Evolutionary conservation across 1,140 invertebrate genomes (phyloP).

Genomic region (Radopholus similis): DNA sequence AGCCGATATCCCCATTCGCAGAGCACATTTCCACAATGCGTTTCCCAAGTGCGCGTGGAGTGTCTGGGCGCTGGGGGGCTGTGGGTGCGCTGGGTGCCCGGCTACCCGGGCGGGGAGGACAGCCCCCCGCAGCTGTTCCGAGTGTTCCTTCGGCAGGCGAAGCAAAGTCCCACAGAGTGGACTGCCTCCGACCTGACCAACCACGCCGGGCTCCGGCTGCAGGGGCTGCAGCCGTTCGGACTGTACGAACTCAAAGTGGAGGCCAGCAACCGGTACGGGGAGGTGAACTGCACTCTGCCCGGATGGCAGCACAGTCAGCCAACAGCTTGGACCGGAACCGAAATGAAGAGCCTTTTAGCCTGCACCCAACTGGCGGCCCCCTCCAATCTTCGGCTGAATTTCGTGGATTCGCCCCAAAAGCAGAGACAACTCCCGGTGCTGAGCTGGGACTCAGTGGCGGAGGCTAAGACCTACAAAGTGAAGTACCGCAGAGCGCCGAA

Average conservation of each 20-base stretch:
- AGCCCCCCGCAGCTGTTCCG: slow-evolving; percentile 39
- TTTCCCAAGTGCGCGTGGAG: slow-evolving; percentile 14
- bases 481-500: slow-evolving; percentile 12
- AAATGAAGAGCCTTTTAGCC: slow-evolving; percentile 8
- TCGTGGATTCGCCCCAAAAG: neutral
- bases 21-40: slow-evolving; percentile 45
- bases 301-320: slow-evolving; percentile 29
- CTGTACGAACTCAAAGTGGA: slow-evolving; percentile 39
- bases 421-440: slow-evolving; percentile 17
- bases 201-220: slow-evolving; percentile 11
- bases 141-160: slow-evolving; percentile 23
- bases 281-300: slow-evolving; percentile 33
- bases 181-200: neutral
- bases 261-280: slow-evolving; percentile 31
- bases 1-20: slow-evolving; percentile 26
- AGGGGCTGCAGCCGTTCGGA: slow-evolving; percentile 27
- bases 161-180: slow-evolving; percentile 8
- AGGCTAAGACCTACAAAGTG: slow-evolving; percentile 36
- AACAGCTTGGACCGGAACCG: neutral
- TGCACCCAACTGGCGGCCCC: slow-evolving; percentile 17
- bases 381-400: slow-evolving; percentile 22
- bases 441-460: slow-evolving; percentile 37
- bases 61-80: slow-evolving; percentile 36
- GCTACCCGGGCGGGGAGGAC: slow-evolving; percentile 41
- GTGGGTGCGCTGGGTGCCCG: slow-evolving; percentile 42